Base-by-base conservation (phyloP, 2,113 vertebrate genomes). In the Barnardius zonarius region DNA sequence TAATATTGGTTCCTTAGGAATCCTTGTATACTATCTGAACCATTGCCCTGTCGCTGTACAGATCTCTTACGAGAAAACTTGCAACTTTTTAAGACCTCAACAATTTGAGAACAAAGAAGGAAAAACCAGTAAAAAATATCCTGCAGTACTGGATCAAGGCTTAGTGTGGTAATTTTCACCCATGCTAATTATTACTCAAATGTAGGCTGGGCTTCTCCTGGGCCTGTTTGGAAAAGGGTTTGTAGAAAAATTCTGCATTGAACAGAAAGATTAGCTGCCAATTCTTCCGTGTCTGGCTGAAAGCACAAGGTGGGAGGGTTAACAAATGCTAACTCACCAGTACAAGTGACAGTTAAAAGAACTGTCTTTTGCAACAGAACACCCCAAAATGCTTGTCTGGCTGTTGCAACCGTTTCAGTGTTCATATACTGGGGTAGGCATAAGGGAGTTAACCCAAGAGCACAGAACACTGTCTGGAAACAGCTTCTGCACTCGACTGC, bases 1-100 rank as follows among this genome's bases (percentile, higher is more conserved):
- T 95, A 96, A 96, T 96, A 96, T 33, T 95, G 78, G 89, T 97
- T 97, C 94, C 93, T 97, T 97, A 97, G 95, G 96, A 97, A 97
- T 83, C 97, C 92, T 94, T 83, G 91, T 90, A 93, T 83, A 68
- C 89, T 78, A 48, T 80, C 76, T 90, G 92, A 94, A 95, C 86
- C 92, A 97, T 73, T 90, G 96, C 95, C 93, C 95, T 90, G 94
- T 96, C 88, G 95, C 96, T 95, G 83, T 95, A 96, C 94, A 93
- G 86, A 92, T 95, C 95, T 97, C 93, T 96, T 81, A 82, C 19
- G 95, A 88, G 54, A 96, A 86, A 95, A 94, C 91, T 95, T 78
- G 66, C 18, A 9, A 5, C 33, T 13, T 83, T 95, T 85, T 73
- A 88, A 97, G 59, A 82, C 51, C 5, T 95, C 64, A 83, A 54